Base-by-base conservation (phyloP, 1,140 invertebrate genomes). In the Elymnias hypermnestra region DNA sequence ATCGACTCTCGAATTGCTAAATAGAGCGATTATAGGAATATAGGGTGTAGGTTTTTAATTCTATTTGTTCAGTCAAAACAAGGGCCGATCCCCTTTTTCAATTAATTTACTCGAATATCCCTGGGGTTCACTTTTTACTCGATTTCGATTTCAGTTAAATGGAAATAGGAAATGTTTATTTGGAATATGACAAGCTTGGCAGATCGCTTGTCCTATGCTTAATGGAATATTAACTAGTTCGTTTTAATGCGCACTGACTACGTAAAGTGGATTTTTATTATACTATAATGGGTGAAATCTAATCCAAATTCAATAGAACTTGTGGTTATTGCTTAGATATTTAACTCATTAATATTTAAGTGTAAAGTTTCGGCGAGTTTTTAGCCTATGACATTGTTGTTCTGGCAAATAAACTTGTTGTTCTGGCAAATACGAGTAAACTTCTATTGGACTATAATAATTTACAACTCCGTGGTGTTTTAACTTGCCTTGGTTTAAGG, bases 41-140 rank as follows among this genome's bases (percentile, higher is more conserved):
- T 61, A 39, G 56, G 67, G 67, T 56, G 63, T 63, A 50, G 53
- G 58, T 70, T 66, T 70, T 70, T 70, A 66, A 70, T 67, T 64
- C 60, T 67, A 62, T 70, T 70, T 70, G 63, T 57, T 47, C 60
- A 63, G 61, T 61, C 60, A 62, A 70, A 70, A 67, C 63, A 71
- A 67, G 63, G 63, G 67, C 54, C 36, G 37, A 53, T 43, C 42
- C 63, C 67, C 61, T 55, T 53, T 62, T 67, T 58, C 61, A 64
- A 63, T 65, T 67, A 67, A 64, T 71, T 67, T 62, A 57, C 53
- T 52, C 45, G 50, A 43, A 53, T 57, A 59, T 57, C 63, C 59
- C 60, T 37, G 33, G 51, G 53, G 57, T 49, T 58, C 47, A 38
- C 45, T 64, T 66, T 69, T 63, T 63, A 52, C 42, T 53, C 49